Conservation (phyloP, 53 echinoderm and acorn worm species). For the Crossaster papposus region DNA sequence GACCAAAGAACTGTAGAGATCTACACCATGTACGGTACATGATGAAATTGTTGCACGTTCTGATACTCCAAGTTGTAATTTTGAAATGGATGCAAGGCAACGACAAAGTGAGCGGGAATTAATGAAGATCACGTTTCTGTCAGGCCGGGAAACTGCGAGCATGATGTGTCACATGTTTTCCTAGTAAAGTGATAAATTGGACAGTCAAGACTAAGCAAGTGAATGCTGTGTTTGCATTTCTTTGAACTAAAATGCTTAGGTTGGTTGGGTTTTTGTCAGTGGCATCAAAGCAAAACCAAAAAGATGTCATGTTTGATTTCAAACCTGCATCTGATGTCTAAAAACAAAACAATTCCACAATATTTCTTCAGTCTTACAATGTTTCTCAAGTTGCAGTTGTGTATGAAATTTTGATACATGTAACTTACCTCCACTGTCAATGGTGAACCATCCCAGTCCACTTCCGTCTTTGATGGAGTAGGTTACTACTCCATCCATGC, state of each 20-base stretch:
- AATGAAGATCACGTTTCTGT: constrained; percentile 4
- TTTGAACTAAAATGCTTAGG: no score
- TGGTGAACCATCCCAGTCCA: constrained; percentile 94
- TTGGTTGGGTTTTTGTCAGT: no score
- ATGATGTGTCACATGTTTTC: neutral
- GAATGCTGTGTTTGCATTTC: neutral
- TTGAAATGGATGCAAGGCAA: neutral
- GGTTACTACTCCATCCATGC: constrained; percentile 85
- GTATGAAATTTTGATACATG: no score
- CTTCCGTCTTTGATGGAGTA: constrained; percentile 96
- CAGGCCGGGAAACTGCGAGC: neutral
- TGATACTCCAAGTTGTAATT: neutral
- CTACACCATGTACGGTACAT: neutral
- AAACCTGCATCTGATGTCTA: no score
- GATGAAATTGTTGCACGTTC: neutral
- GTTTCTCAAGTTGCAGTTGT: no score
- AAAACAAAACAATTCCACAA: no score
- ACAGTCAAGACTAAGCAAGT: neutral
- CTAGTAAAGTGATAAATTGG: neutral
- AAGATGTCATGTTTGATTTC: no score
- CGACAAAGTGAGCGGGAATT: neutral
- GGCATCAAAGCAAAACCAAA: no score
- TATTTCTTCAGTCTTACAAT: no score
- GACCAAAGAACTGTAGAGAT: neutral
- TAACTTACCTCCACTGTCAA: constrained; percentile 87